Evolutionary conservation across 2,113 vertebrate species (phyloP), one percentile per base, ranked within the genome.

Genomic region (Notothenia coriiceps): DNA sequence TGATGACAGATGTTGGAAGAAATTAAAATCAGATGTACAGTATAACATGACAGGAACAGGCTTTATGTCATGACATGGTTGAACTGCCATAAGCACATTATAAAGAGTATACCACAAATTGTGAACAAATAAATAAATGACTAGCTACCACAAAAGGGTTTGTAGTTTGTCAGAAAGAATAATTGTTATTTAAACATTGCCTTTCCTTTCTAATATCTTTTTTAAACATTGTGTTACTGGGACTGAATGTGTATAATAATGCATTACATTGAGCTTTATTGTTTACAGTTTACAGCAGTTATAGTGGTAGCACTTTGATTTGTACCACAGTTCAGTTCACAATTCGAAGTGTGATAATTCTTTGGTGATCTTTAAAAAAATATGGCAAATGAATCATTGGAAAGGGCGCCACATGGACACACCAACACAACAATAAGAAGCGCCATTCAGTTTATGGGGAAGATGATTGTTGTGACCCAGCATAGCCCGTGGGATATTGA

Each of bases 401-500:
- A 47, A 75, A 62, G 8, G 5, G n/a, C 56, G 10, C 2, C 62
- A 18, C 52, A 29, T 29, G 63, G 6, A 73, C 22, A 59, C 7
- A 59, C 14, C 29, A 5, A 56, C 54, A 56, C 4, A 56, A 10
- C 43, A 18, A 43, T 40, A 63, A 63, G 18, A 63, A 17, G 20
- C 60, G 44, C 60, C 35, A 43, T 35, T n/a, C 59, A 18, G 12
- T 54, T 68, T 66, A 33, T 49, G 10, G 35, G n/a, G 66, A 43
- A 35, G 44, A 60, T 1, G 66, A 72, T 71, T 72, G 52, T 52
- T 62, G 83, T 82, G 83, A 82, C 82, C 33, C 69, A 46, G 44
- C 74, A 74, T 70, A 29, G 65, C 68, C 77, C 44, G 12, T 44
- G 49, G 18, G 57, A 74, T 84, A 78, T 89, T 87, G 83, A 88